Evolutionary conservation across 1,140 invertebrate genomes (phyloP), one percentile per base, ranked within the genome.

Genomic region (Magallana angulata): DNA sequence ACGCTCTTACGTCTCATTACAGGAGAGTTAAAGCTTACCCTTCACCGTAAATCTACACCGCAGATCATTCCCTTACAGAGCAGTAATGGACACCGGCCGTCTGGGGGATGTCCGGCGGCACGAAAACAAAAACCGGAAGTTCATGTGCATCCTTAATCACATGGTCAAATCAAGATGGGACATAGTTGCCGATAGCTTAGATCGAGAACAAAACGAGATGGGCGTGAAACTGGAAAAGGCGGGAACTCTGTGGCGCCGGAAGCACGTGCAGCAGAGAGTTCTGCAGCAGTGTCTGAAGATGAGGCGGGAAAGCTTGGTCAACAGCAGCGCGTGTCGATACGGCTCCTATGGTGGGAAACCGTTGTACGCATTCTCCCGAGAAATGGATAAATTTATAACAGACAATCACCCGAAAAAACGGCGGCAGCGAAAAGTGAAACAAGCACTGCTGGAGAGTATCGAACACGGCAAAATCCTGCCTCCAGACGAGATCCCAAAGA

Each of bases 281-380:
- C 59, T 91, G 18, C 87, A 86, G 86, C 82, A 91, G 36, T 91
- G 90, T 81, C 64, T 91, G 87, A 88, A 88, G 80, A 91, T 91
- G 88, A 81, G 89, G n/a, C 86, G 84, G 36, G 82, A 87, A 24
- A 83, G 60, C 18, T 56, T 87, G 14, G 8, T 82, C 12, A 83
- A 84, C 7, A 89, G 81, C 62, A 85, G 85, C 16, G 57, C 80
- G 16, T 24, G 24, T 4, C 64, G n/a, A 58, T 87, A 83, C n/a
- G 90, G 90, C 6, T 71, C 56, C 58, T 91, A 91, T 84, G 87
- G 90, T 56, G 90, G 90, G 36, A 89, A 89, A 87, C 87, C 88
- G 30, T 57, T 91, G 8, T 87, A 87, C 59, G 82, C 90, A 14
- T 89, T 84, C 80, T 83, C 85, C 9, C 83, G 90, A 57, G 90